Evolutionary conservation across 2,888 invertebrate genomes (phyloP), one percentile per base, ranked within the genome.

Genomic region (Hypomecis atomaria): DNA sequence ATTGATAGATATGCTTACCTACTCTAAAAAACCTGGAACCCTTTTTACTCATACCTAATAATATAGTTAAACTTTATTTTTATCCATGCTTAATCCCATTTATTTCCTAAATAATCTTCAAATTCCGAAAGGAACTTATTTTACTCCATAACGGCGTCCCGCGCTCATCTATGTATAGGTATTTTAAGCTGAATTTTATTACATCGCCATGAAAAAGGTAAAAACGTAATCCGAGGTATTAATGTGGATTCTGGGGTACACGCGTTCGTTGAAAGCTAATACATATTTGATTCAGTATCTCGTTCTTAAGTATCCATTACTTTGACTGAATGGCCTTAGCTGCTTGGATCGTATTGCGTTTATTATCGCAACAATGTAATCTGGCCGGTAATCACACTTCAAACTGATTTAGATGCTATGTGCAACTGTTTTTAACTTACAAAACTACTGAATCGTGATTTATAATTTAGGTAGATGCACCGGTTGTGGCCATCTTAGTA

Each of bases 141-240:
- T 78, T 76, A 76, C 72, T 37, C 63, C 71, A 79, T 80, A 78
- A 75, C 76, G 53, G 11, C 76, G 78, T 78, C 74, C 75, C 73
- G 59, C 72, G 72, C 70, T 73, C 71, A 75, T 74, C 78, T 70
- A 72, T 69, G 79, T 81, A 80, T 81, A 76, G 81, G 82, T 83
- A 83, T 86, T 87, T 87, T 92, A 92, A 92, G 92, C 92, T 91
- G 92, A 90, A 89, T 92, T 92, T 92, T 92, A 92, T 92, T 92
- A 91, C 91, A 82, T 86, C 82, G 83, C 82, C 78, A 77, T 89
- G 88, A 92, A 90, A 88, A 89, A 87, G 88, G 89, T 89, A 89
- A 79, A 65, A 87, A 85, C 84, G 83, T 90, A 90, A 91, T 90
- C 90, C 89, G 82, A 83, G 85, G 84, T 86, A 85, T 84, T 86